These are phyloP conservation scores for Epizoanthus ramosus DNA, from an alignment of 92 coral and sea anemone species.

Conservation along the genomic window DNA sequence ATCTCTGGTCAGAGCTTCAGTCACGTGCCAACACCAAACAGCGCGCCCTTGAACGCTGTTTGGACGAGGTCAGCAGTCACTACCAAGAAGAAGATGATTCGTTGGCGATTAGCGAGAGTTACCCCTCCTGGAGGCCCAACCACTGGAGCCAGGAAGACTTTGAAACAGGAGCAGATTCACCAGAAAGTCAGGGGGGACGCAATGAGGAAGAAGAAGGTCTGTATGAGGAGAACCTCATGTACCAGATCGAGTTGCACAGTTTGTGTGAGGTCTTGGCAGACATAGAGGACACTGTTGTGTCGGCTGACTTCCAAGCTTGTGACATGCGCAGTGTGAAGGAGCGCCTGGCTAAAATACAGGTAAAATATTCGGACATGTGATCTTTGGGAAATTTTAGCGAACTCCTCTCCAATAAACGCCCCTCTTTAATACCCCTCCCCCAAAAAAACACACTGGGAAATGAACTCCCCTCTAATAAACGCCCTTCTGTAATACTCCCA, in stretches of 20 bases:
- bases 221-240: slow-evolving; percentile 79
- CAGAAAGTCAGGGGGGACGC: slow-evolving; percentile 38
- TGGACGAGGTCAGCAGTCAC: slow-evolving; percentile 51
- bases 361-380: slow-evolving; percentile 15
- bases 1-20: slow-evolving; percentile 90
- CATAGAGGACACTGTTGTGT: slow-evolving; percentile 81
- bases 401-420: too few species aligned
- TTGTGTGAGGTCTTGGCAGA: slow-evolving; percentile 89
- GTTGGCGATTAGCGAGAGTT: slow-evolving; percentile 78
- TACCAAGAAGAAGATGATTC: slow-evolving; percentile 46
- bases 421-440: too few species aligned
- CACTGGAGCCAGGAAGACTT: slow-evolving; percentile 27
- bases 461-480: too few species aligned
- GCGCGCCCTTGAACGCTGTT: slow-evolving; percentile 75
- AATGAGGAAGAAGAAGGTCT: slow-evolving; percentile 59
- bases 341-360: slow-evolving; percentile 82
- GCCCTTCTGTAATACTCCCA: too few species aligned
- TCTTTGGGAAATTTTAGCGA: too few species aligned
- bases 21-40: slow-evolving; percentile 80
- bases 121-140: slow-evolving; percentile 80
- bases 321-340: slow-evolving; percentile 72
- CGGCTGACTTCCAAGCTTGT: slow-evolving; percentile 67
- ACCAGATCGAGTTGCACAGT: slow-evolving; percentile 89
- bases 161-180: slow-evolving; percentile 3
- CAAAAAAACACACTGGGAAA: too few species aligned